These are phyloP conservation scores for Pogoniulus pusillus DNA, from an alignment of 2,797 vertebrate species.

Conservation along the genomic window DNA sequence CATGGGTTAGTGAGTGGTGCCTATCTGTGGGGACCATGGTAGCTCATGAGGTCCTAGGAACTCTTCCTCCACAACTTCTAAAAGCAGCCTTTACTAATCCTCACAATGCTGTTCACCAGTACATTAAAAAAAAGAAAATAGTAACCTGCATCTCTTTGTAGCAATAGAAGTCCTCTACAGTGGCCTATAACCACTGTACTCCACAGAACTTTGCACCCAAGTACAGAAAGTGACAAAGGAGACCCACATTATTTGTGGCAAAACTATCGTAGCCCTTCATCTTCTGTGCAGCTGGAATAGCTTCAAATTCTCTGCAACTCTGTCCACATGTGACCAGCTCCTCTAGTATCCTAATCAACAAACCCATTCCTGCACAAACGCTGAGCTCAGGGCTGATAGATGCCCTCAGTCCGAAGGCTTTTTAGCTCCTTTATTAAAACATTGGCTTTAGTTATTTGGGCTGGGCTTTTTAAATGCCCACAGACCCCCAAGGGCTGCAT, in stretches of 20 bases:
- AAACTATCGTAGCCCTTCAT: background rate
- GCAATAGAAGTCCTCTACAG: background rate
- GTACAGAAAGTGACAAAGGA: background rate
- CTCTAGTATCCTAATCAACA: background rate
- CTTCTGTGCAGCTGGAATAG: background rate
- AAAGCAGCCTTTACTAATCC: background rate
- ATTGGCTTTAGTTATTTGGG: background rate
- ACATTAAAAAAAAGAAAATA: background rate
- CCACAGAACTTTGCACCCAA: background rate
- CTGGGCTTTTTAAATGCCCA: background rate
- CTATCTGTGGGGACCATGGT: background rate
- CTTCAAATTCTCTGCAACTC: background rate
- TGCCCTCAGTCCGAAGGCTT: background rate
- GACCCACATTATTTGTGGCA: background rate
- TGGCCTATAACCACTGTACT: background rate
- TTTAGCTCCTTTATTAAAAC: constrained; percentile 18
- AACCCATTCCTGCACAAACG: background rate
- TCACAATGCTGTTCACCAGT: background rate
- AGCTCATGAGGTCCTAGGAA: background rate
- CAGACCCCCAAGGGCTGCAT: background rate
- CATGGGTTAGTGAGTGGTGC: background rate
- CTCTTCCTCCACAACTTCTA: background rate
- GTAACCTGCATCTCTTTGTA: background rate
- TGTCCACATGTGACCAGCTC: background rate
- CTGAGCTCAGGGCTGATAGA: background rate